These are phyloP conservation scores for Emys orbicularis DNA, from an alignment of 2,797 vertebrate species.

Conservation along the genomic window DNA sequence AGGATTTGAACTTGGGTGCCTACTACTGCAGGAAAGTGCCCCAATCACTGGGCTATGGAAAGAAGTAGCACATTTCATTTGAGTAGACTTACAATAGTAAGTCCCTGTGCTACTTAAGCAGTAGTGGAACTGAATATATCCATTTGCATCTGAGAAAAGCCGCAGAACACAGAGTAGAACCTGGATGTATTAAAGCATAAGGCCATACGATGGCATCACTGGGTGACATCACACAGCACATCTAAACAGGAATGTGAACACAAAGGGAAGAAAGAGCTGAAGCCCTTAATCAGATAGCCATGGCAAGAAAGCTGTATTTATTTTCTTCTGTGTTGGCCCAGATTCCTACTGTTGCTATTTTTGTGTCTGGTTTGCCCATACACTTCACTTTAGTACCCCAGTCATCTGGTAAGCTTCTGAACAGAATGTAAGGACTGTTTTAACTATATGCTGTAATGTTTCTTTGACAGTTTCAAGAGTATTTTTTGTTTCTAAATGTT, in stretches of 20 bases:
- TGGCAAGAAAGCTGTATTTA: not conserved
- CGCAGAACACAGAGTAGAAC: not conserved
- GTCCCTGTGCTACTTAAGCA: not conserved
- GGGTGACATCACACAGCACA: not conserved
- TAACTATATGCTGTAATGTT: slow-evolving; percentile 5
- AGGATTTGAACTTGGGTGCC: not conserved
- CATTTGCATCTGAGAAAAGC: not conserved
- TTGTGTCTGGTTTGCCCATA: not conserved
- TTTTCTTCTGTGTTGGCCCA: not conserved
- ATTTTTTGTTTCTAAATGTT: slow-evolving; percentile 14
- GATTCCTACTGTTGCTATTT: not conserved
- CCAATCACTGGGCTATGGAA: not conserved
- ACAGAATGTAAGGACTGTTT: slow-evolving; percentile 36
- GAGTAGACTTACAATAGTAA: not conserved
- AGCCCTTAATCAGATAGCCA: not conserved
- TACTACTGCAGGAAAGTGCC: not conserved
- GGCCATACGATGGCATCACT: not conserved
- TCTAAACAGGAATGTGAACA: not conserved
- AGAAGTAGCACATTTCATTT: not conserved
- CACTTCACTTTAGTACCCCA: slow-evolving; percentile 1
- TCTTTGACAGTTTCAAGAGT: not conserved
- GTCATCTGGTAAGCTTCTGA: not conserved
- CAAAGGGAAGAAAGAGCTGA: not conserved
- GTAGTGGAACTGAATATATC: not conserved
- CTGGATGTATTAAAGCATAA: not conserved